Evolutionary conservation across 2,797 vertebrate species (phyloP).

Genomic region (Urocyon cinereoargenteus): DNA sequence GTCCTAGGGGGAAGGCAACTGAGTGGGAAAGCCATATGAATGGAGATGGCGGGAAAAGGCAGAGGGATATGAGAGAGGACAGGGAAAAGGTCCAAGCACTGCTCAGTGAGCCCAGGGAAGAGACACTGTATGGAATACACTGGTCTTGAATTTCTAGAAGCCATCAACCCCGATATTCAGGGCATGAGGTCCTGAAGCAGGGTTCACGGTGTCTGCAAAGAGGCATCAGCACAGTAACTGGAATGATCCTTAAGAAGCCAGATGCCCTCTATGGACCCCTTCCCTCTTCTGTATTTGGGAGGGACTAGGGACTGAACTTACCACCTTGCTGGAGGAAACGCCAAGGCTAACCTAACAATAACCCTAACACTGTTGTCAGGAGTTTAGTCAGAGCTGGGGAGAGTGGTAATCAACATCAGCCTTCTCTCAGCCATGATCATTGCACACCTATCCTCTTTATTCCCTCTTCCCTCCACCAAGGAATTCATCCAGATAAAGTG

Average conservation of each 20-base stretch:
- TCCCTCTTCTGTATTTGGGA: neutral
- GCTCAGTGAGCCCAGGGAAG: neutral
- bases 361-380: neutral
- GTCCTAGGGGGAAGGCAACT: neutral
- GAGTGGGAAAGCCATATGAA: neutral
- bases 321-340: neutral
- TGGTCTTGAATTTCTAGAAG: neutral
- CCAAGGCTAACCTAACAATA: neutral
- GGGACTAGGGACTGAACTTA: neutral
- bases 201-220: too few relatives aligned
- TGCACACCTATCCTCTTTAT: neutral
- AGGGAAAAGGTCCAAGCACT: neutral
- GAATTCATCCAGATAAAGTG: neutral
- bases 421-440: neutral
- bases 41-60: fast-evolving
- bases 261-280: neutral
- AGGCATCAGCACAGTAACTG: neutral
- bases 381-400: neutral
- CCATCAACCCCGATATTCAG: neutral
- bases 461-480: neutral
- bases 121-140: neutral
- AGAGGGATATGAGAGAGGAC: neutral
- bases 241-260: neutral
- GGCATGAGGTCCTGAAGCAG: neutral
- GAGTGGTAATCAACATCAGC: neutral